phyloP scores from a whole-genome alignment of 2,888 invertebrate genomes.

The Cyclophora punctaria region DNA sequence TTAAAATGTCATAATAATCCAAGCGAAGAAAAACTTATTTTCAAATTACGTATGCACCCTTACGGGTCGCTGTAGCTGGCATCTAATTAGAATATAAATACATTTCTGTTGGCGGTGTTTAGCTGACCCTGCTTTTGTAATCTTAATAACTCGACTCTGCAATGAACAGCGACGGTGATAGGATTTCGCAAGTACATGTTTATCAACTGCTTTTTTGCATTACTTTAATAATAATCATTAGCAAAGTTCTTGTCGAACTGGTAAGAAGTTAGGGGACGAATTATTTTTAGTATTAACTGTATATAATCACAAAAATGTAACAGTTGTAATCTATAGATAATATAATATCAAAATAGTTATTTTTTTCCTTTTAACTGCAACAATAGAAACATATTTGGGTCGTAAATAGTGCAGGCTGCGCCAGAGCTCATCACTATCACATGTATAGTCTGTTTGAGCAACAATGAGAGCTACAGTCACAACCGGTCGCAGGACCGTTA shows the following conservation, averaged over 20 bases:
- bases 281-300: too few species aligned
- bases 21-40: slow-evolving; percentile 45
- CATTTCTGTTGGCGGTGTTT: slow-evolving; percentile 51
- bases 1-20: slow-evolving; percentile 55
- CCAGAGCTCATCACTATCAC: slow-evolving; percentile 17
- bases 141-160: slow-evolving; percentile 46
- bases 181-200: too few species aligned
- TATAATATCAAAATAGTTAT: too few species aligned
- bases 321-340: too few species aligned
- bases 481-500: slow-evolving; percentile 72
- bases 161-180: slow-evolving; percentile 30
- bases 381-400: too few species aligned
- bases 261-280: too few species aligned
- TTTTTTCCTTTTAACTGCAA: too few species aligned
- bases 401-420: slow-evolving; percentile 3
- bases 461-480: slow-evolving; percentile 54
- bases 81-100: slow-evolving; percentile 66
- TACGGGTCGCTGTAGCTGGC: slow-evolving; percentile 48
- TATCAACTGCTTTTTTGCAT: too few species aligned
- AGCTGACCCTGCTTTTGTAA: slow-evolving; percentile 61
- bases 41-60: slow-evolving; percentile 65
- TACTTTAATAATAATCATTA: too few species aligned
- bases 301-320: too few species aligned
- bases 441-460: slow-evolving; percentile 35
- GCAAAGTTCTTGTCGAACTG: too few species aligned